Evolutionary conservation across 92 coral and sea anemone genomes (phyloP).

Genomic region (Epizoanthus rinbou): DNA sequence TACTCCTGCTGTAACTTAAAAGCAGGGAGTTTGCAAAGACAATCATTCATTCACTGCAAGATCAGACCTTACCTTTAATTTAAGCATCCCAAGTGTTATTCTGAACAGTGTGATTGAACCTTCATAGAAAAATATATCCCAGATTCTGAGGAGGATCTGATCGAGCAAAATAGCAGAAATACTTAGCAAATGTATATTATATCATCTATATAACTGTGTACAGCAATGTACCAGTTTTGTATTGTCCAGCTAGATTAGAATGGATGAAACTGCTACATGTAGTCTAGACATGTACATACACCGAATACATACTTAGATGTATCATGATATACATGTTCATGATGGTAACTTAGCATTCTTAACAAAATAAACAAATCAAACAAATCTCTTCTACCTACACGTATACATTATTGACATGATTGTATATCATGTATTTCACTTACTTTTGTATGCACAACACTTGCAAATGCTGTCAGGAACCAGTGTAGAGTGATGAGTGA

Average conservation of each 20-base stretch:
- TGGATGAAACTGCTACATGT: too few relatives aligned
- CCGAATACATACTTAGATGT: too few relatives aligned
- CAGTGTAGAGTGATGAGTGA: conserved; percentile 94
- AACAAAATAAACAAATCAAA: too few relatives aligned
- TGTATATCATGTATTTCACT: background rate
- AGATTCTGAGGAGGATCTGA: conserved; percentile 85
- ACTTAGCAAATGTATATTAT: background rate
- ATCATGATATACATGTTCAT: too few relatives aligned
- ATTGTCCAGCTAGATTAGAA: too few relatives aligned
- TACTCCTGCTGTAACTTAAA: too few relatives aligned
- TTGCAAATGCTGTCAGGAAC: conserved; percentile 97
- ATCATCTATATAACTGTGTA: background rate
- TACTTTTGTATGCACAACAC: conserved; percentile 98
- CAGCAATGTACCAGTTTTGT: background rate
- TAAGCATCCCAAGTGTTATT: conserved; percentile 94
- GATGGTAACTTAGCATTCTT: too few relatives aligned
- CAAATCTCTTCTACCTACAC: too few relatives aligned
- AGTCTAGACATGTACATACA: background rate
- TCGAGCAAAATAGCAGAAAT: background rate
- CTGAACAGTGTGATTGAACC: conserved; percentile 95
- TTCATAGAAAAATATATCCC: conserved; percentile 97
- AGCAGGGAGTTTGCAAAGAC: background rate
- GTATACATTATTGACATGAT: too few relatives aligned
- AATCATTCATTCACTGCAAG: background rate
- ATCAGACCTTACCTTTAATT: conserved; percentile 72